phyloP scores from a whole-genome alignment of 2,888 invertebrate genomes.

The Mesorhabditis spiculigera region DNA sequence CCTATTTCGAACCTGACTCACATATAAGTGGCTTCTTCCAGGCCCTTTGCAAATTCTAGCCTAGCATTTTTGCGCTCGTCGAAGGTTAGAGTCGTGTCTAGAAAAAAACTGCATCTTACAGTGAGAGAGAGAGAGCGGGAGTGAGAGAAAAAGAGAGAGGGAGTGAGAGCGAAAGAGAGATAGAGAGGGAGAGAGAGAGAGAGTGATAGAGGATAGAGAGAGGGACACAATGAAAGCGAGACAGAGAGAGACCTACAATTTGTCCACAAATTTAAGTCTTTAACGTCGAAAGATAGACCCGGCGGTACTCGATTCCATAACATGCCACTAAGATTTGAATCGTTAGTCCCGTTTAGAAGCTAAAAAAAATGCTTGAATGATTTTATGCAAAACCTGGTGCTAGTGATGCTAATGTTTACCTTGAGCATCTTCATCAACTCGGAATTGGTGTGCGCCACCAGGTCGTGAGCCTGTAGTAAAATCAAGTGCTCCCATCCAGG shows the following conservation, averaged over 20 bases:
- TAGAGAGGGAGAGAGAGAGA: too few relatives aligned
- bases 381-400: too few relatives aligned
- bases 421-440: not conserved
- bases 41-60: not conserved
- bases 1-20: not conserved
- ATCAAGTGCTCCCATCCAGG: not conserved
- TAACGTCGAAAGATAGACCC: not conserved
- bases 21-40: not conserved
- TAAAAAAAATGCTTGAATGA: too few relatives aligned
- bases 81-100: not conserved
- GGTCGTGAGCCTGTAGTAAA: conserved; percentile 4
- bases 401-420: not conserved
- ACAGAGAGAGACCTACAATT: not conserved
- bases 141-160: too few relatives aligned
- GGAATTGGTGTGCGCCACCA: conserved; percentile 1
- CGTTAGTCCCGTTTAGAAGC: not conserved
- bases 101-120: too few relatives aligned
- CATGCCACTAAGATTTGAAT: not conserved
- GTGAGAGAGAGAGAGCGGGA: too few relatives aligned
- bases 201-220: too few relatives aligned
- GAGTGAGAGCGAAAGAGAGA: too few relatives aligned
- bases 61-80: not conserved
- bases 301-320: not conserved
- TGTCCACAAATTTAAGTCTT: not conserved
- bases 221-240: too few relatives aligned